Percentiles rank a stretch among this genome's conserved stretches.
Evolutionary conservation across 2,113 vertebrate species (phyloP).

Genomic region (Machaerirhynchus nigripectus): DNA sequence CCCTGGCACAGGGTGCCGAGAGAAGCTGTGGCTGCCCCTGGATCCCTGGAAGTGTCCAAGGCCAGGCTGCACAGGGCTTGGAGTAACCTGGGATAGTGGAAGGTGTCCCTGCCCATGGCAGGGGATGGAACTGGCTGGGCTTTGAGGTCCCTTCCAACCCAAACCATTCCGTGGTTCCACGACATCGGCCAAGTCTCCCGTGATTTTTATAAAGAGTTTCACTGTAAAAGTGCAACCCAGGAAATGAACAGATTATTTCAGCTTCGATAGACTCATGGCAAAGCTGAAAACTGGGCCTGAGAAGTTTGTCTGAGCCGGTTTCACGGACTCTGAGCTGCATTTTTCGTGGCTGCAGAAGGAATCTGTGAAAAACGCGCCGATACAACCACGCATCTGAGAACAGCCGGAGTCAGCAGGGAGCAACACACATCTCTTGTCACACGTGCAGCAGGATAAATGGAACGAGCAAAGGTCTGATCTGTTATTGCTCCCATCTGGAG

Average conservation of each 20-base stretch:
- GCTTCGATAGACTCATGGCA: accelerated
- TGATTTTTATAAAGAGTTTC: background rate
- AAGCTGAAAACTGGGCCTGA: background rate
- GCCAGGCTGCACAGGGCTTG: accelerated
- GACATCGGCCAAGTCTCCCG: background rate
- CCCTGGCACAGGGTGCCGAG: background rate
- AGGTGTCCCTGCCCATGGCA: background rate
- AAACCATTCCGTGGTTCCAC: accelerated
- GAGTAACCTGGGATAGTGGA: accelerated
- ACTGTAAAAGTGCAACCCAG: background rate
- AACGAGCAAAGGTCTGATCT: background rate
- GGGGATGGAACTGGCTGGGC: accelerated
- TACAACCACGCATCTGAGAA: accelerated
- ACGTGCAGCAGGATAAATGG: background rate
- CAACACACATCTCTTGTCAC: background rate
- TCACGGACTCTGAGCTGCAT: accelerated
- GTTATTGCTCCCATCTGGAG: conserved; percentile 1
- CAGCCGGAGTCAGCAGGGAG: background rate
- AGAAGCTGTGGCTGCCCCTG: background rate
- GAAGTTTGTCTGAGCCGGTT: background rate
- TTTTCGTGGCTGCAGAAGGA: background rate
- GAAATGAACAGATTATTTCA: background rate
- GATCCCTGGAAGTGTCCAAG: background rate
- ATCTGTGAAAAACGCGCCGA: accelerated
- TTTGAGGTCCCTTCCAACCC: background rate